Base-by-base conservation (phyloP, 1,140 invertebrate genomes). In the Drosophila varians region DNA sequence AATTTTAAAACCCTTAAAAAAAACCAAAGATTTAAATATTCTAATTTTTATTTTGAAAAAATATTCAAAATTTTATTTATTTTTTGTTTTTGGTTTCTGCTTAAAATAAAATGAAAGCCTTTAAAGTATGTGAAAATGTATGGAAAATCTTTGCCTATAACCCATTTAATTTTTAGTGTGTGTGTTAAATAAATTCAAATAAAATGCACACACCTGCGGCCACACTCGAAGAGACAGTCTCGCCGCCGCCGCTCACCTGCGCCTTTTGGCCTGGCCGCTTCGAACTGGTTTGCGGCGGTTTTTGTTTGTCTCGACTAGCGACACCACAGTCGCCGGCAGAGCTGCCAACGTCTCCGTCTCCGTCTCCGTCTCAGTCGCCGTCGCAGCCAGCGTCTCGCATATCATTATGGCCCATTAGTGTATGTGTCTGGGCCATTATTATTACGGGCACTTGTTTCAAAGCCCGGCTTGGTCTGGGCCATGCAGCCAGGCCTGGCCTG, bases 231-330 rank as follows among this genome's bases (percentile, higher is more conserved):
- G 21, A 51, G 60, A 66, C 62, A 51, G 60, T 34, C 34, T 25
- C 23, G 26, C 34, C 34, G 12, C n/a, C 36, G 14, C 49, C 28
- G 60, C 46, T 66, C 64, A 45, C 64, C 47, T 26, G 64, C 12
- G 64, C n/a, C n/a, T n/a, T n/a, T n/a, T n/a, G n/a, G n/a, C n/a
- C n/a, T n/a, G 36, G 61, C 66, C 70, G 69, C 48, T 65, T 86
- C 49, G 70, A 86, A 86, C 80, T 86, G 80, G 80, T 86, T 86
- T 86, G 53, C 68, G 61, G 65, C 79, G 58, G 79, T 43, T 74
- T 47, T 69, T 69, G 51, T 69, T 69, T 69, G 60, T 66, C 46
- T 66, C 64, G 47, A 43, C 14, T 18, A 42, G 45, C 36, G 43
- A 19, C 54, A n/a, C 55, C 43, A 21, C 11, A 26, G 23, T 23